Percentiles rank a stretch among this genome's conserved stretches.
These are phyloP conservation scores for Larimichthys polyactis DNA, from an alignment of 2,113 vertebrate species.

Conservation along the genomic window DNA sequence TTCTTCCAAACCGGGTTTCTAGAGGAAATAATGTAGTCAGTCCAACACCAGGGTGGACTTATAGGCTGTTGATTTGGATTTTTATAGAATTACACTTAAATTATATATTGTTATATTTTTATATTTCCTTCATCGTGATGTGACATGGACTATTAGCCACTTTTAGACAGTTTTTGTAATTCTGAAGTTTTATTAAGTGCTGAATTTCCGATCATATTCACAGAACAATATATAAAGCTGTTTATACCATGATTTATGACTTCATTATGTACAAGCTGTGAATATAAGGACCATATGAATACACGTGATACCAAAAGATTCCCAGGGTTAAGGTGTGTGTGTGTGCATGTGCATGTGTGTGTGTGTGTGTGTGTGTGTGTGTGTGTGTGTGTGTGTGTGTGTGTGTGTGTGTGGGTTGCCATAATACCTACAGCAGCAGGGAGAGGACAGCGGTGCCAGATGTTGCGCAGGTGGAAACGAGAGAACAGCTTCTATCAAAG, in stretches of 20 bases:
- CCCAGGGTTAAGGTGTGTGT: conserved; percentile 3
- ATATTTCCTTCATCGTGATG: too few relatives aligned
- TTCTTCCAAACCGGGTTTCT: not conserved
- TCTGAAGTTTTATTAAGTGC: not conserved
- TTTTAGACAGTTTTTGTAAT: not conserved
- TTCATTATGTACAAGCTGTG: not conserved
- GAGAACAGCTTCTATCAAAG: conserved; percentile 67
- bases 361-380: conserved; percentile 1
- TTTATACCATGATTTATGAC: conserved; percentile 1
- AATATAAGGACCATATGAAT: conserved; percentile 19
- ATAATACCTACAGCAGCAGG: conserved; percentile 65
- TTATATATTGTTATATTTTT: too few relatives aligned
- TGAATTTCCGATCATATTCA: not conserved
- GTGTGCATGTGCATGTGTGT: not conserved
- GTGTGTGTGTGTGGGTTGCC: conserved; percentile 40
- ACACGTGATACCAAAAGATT: not conserved
- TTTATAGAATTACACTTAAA: not conserved
- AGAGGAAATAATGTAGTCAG: not conserved
- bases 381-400: conserved; percentile 27
- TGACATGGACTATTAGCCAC: too few relatives aligned
- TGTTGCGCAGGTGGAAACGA: conserved; percentile 80
- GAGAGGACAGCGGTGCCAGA: conserved; percentile 62
- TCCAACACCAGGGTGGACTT: too few relatives aligned
- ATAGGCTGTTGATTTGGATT: not conserved
- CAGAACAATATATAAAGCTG: not conserved